These are phyloP conservation scores for Campoplex capitator DNA, from an alignment of 2,888 invertebrate species.

Conservation along the genomic window DNA sequence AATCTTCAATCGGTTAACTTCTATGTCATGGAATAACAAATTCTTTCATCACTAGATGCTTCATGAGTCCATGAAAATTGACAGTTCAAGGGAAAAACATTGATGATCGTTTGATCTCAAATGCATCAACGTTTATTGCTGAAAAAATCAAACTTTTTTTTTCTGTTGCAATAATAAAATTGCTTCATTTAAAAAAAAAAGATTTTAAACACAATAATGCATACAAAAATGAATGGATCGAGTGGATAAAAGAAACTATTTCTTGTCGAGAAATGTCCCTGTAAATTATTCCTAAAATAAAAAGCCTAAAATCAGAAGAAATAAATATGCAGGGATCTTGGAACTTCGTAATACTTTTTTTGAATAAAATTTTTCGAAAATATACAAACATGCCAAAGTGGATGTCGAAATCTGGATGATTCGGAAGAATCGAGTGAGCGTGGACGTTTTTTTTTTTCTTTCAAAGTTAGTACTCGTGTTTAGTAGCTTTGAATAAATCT, in stretches of 20 bases:
- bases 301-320: not conserved
- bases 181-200: not conserved
- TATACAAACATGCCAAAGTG: not conserved
- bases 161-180: no score
- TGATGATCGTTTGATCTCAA: no score
- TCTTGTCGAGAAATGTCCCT: no score
- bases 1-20: not conserved
- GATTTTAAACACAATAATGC: not conserved
- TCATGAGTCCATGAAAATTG: no score
- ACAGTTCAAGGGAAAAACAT: no score
- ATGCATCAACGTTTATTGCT: no score
- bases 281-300: no score
- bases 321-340: not conserved
- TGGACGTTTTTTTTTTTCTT: not conserved
- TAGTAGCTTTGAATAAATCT: conserved; percentile 89
- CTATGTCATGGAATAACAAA: not conserved
- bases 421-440: not conserved
- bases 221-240: no score
- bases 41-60: not conserved
- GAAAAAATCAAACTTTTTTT: no score
- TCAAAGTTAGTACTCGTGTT: conserved; percentile 66
- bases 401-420: not conserved
- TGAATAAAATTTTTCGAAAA: not conserved
- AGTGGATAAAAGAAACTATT: no score
- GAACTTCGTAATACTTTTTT: not conserved